Evolutionary conservation across 2,888 invertebrate genomes (phyloP).

Genomic region (Rugalucina vietnamica): DNA sequence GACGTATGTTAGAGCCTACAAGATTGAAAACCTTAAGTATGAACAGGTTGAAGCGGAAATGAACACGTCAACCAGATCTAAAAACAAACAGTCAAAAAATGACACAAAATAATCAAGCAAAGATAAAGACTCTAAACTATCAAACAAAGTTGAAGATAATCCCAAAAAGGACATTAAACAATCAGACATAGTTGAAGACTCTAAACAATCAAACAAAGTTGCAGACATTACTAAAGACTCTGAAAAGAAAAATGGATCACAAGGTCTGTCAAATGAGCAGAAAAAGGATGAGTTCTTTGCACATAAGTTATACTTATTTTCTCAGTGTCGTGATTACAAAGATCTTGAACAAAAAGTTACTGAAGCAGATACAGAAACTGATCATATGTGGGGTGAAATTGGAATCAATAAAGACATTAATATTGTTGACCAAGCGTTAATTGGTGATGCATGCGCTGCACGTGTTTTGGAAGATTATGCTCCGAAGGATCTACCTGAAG

Average conservation of each 20-base stretch:
- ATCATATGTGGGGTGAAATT: not conserved
- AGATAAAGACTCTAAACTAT: not conserved
- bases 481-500: not conserved
- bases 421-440: not conserved
- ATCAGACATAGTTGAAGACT: not conserved
- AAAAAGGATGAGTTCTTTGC: not conserved
- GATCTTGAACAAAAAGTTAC: not conserved
- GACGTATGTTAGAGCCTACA: slow-evolving; percentile 48
- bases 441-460: not conserved
- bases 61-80: not conserved
- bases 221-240: too few species aligned
- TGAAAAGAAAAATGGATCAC: too few species aligned
- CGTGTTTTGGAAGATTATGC: not conserved
- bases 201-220: too few species aligned
- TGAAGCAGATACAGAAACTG: not conserved
- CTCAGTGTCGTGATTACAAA: not conserved
- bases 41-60: slow-evolving; percentile 43
- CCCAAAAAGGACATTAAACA: not conserved
- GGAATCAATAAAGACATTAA: not conserved
- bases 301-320: not conserved
- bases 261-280: not conserved
- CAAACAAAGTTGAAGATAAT: not conserved
- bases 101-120: not conserved
- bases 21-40: slow-evolving; percentile 32
- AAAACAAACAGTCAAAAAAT: not conserved